These are phyloP conservation scores for Furnarius figulus DNA, from an alignment of 2,113 vertebrate genomes.

Conservation along the genomic window DNA sequence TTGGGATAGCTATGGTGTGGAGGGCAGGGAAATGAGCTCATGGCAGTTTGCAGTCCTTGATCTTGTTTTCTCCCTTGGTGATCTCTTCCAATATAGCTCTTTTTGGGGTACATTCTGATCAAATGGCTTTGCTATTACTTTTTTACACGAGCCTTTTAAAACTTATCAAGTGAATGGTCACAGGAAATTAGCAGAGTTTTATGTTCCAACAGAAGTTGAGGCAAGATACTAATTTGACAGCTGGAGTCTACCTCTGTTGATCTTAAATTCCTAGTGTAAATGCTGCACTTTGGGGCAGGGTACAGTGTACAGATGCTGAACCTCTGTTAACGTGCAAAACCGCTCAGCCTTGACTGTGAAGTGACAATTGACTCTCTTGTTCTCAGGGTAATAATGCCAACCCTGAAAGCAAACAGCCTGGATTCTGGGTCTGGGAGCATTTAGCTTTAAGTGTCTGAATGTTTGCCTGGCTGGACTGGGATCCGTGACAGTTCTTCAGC, in stretches of 20 bases:
- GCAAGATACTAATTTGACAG: neutral
- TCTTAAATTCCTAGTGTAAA: neutral
- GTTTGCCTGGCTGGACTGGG: neutral
- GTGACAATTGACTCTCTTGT: neutral
- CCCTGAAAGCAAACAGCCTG: neutral
- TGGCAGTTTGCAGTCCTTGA: neutral
- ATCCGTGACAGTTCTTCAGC: neutral
- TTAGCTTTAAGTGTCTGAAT: neutral
- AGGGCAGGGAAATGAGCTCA: neutral
- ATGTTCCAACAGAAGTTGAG: neutral
- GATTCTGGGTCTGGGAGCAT: neutral
- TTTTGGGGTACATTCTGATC: neutral
- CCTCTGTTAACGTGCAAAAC: neutral
- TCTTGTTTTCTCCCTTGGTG: neutral
- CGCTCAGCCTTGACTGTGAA: neutral
- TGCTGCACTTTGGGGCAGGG: neutral
- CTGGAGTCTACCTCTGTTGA: neutral
- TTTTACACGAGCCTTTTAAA: neutral
- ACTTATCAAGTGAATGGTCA: neutral
- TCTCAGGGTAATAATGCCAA: neutral
- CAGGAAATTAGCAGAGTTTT: neutral
- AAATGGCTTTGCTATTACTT: neutral
- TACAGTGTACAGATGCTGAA: neutral
- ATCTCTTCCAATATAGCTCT: neutral
- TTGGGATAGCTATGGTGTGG: fast-evolving